Evolutionary conservation across 2,113 vertebrate genomes (phyloP).

Genomic region (Scartelaos histophorus): DNA sequence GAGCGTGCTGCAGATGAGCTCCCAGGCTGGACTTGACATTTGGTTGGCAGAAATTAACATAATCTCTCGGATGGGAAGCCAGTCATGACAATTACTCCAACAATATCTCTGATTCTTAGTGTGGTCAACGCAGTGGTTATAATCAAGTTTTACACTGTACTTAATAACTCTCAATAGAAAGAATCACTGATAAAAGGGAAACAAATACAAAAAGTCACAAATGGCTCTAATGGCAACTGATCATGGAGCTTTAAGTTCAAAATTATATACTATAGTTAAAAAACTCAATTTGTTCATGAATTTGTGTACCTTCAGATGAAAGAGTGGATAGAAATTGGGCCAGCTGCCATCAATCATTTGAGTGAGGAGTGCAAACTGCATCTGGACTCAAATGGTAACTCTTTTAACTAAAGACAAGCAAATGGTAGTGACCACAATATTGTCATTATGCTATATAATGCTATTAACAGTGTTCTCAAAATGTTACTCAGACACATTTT

Average conservation of each 20-base stretch:
- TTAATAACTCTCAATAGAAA: constrained; percentile 41
- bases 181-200: constrained; percentile 4
- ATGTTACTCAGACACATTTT: not conserved
- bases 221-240: constrained; percentile 11
- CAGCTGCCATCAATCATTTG: not conserved
- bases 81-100: constrained; percentile 66
- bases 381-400: not conserved
- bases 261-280: not conserved
- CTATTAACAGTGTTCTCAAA: not conserved
- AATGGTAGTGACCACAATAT: not conserved
- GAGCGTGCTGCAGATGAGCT: constrained; percentile 55
- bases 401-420: not conserved
- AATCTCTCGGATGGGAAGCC: constrained; percentile 75
- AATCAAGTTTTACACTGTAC: constrained; percentile 70
- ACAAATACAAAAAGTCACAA: not conserved
- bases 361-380: not conserved
- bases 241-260: not conserved
- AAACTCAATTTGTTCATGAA: not conserved
- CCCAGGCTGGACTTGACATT: constrained; percentile 75
- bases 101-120: constrained; percentile 79
- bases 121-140: constrained; percentile 58
- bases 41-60: constrained; percentile 75
- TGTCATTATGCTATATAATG: not conserved
- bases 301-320: not conserved
- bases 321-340: not conserved